Conservation (phyloP, 53 echinoderm and acorn worm species). For the Paelopatides confundens region DNA sequence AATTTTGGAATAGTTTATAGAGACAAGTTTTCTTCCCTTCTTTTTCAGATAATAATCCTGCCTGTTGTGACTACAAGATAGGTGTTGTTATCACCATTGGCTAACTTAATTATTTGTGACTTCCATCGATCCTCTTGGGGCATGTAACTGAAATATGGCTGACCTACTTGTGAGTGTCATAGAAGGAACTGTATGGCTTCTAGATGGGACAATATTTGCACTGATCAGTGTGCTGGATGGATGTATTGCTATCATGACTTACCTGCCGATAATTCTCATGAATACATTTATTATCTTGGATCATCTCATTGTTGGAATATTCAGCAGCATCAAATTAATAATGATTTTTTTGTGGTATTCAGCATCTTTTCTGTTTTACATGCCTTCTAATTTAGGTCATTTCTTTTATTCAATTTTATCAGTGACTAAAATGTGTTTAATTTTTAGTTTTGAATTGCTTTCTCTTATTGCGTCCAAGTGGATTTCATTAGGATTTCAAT, state of each 20-base stretch:
- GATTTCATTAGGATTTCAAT: not conserved
- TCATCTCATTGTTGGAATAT: constrained; percentile 1
- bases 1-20: too few relatives aligned
- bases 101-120: too few relatives aligned
- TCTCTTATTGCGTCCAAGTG: not conserved
- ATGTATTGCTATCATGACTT: not conserved
- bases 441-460: not conserved
- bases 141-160: not conserved
- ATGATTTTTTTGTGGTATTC: not conserved
- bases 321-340: constrained; percentile 7
- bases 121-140: too few relatives aligned
- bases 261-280: not conserved
- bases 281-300: constrained; percentile 4
- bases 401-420: not conserved
- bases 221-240: constrained; percentile 5
- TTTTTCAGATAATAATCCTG: not conserved
- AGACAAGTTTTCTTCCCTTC: not conserved
- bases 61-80: too few relatives aligned
- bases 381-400: not conserved
- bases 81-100: too few relatives aligned
- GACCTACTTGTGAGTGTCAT: not conserved
- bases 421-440: not conserved
- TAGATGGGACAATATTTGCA: not conserved
- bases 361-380: not conserved
- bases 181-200: not conserved